These are phyloP conservation scores for human DNA, from an alignment of 2,113 vertebrate genomes.

Conservation along the genomic window GRCh38 chr6:148535001-148535500, in stretches of 20 bases:
- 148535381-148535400: background rate
- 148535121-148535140: background rate
- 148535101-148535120: background rate
- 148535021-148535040: slow-evolving; percentile 85
- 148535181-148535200: background rate
- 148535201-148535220: background rate
- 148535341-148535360: too few species aligned
- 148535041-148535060: fast-evolving
- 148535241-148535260: background rate
- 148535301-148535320: background rate
- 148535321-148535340: fast-evolving
- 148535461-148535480: background rate
- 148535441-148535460: background rate
- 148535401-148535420: background rate
- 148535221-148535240: fast-evolving
- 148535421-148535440: background rate
- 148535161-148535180: background rate
- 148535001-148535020: slow-evolving; percentile 78
- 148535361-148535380: background rate
- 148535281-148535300: background rate
- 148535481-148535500: background rate
- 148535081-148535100: background rate
- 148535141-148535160: background rate
- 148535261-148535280: too few species aligned
- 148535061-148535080: fast-evolving